Evolutionary conservation across 2,888 invertebrate species (phyloP).

Genomic region (Tenthredo livida): DNA sequence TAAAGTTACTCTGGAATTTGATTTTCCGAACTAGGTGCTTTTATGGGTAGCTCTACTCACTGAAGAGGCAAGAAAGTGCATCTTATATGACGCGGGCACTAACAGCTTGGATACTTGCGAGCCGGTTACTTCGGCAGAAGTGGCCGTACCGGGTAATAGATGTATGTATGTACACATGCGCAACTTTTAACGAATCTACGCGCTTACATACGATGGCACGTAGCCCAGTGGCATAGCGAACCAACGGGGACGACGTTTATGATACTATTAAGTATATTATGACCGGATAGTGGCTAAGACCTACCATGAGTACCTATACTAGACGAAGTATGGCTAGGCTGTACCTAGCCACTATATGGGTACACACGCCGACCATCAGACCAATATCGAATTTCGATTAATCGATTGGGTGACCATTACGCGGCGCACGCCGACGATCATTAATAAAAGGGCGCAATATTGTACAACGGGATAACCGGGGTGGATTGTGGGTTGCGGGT

Average conservation of each 20-base stretch:
- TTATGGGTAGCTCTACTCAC: background rate
- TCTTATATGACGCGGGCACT: background rate
- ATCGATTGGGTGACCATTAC: constrained; percentile 73
- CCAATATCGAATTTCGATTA: constrained; percentile 77
- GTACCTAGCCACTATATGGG: constrained; percentile 22
- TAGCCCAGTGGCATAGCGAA: constrained; percentile 57
- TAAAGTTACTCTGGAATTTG: background rate
- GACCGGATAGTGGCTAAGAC: constrained; percentile 55
- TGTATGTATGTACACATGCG: constrained; percentile 11
- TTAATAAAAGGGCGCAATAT: constrained; percentile 76
- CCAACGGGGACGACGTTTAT: constrained; percentile 69
- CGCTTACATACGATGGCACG: constrained; percentile 18
- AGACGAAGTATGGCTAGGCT: background rate
- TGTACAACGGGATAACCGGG: constrained; percentile 67
- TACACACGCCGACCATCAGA: constrained; percentile 25
- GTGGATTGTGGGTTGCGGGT: constrained; percentile 4
- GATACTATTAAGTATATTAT: constrained; percentile 73
- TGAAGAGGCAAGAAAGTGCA: constrained; percentile 15
- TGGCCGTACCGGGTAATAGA: constrained; percentile 24
- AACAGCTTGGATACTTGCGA: background rate
- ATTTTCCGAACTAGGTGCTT: background rate
- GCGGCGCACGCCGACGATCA: constrained; percentile 66
- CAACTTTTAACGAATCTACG: constrained; percentile 20
- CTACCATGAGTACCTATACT: constrained; percentile 15
- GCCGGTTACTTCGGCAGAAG: constrained; percentile 22